Conservation (phyloP, 2,888 invertebrate genomes). For the Pristionchus entomophagus region DNA sequence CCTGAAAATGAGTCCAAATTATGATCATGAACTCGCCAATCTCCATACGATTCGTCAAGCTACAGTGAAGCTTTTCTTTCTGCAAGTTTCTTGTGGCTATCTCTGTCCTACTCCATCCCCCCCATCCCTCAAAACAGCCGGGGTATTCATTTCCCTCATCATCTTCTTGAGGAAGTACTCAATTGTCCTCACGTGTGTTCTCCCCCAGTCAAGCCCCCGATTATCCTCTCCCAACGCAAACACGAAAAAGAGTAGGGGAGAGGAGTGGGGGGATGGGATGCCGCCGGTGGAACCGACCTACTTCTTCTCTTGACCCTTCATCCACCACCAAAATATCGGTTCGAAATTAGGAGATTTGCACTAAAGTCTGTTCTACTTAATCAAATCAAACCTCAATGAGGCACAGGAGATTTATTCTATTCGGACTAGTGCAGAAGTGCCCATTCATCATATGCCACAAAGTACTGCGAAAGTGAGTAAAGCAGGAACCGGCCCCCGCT, state of each 20-base stretch:
- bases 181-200: slow-evolving; percentile 18
- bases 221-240: slow-evolving; percentile 27
- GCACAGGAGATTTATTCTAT: neutral
- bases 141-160: slow-evolving; percentile 19
- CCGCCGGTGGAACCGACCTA: slow-evolving; percentile 25
- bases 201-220: slow-evolving; percentile 38
- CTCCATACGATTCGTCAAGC: too few relatives aligned
- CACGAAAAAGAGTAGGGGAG: slow-evolving; percentile 32
- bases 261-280: neutral
- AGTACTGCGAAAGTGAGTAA: too few relatives aligned
- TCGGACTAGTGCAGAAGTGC: neutral
- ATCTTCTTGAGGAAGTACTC: slow-evolving; percentile 12
- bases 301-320: slow-evolving; percentile 20
- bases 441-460: neutral
- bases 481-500: neutral
- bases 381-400: too few relatives aligned
- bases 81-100: too few relatives aligned
- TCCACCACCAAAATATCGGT: too few relatives aligned
- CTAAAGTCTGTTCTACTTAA: too few relatives aligned
- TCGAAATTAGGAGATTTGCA: too few relatives aligned
- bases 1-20: slow-evolving; percentile 49
- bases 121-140: neutral
- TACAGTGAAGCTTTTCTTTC: too few relatives aligned
- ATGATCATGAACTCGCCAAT: neutral
- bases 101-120: neutral